Conservation (phyloP, 64 coral and sea anemone species). For the Porites lutea region DNA sequence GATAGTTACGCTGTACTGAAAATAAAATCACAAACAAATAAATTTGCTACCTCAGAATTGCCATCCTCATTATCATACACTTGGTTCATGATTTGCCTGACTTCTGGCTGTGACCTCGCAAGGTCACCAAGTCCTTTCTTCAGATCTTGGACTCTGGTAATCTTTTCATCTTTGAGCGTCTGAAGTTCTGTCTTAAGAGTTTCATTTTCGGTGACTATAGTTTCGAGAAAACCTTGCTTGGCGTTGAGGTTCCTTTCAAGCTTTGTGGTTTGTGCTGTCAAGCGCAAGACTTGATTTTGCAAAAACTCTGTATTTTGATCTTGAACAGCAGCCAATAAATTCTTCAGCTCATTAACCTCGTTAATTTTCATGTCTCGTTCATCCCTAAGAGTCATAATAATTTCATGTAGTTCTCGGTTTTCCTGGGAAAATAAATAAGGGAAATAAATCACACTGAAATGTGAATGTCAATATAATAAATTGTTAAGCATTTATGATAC, state of each 20-base stretch:
- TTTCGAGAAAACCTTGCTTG: constrained; percentile 86
- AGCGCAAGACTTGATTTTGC: constrained; percentile 60
- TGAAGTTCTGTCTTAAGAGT: constrained; percentile 73
- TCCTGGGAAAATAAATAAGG: constrained; percentile 46
- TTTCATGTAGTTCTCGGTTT: constrained; percentile 86
- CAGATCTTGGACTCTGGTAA: constrained; percentile 57
- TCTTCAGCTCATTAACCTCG: constrained; percentile 62
- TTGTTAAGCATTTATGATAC: no score
- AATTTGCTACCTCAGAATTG: neutral
- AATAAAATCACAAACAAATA: neutral
- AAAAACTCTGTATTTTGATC: constrained; percentile 36
- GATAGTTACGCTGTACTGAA: neutral
- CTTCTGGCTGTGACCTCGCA: constrained; percentile 9
- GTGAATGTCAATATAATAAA: no score
- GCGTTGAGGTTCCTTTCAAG: constrained; percentile 78
- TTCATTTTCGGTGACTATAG: constrained; percentile 75
- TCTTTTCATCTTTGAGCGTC: constrained; percentile 69
- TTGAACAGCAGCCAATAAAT: constrained; percentile 58
- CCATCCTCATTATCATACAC: constrained; percentile 23
- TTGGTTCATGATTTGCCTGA: neutral
- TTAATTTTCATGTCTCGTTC: constrained; percentile 57
- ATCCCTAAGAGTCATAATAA: constrained; percentile 80
- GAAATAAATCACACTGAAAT: neutral
- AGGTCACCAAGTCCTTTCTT: constrained; percentile 59
- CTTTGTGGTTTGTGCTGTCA: constrained; percentile 44